These are phyloP conservation scores for Coccyzus lansbergi DNA, from an alignment of 2,797 vertebrate genomes.

Conservation along the genomic window DNA sequence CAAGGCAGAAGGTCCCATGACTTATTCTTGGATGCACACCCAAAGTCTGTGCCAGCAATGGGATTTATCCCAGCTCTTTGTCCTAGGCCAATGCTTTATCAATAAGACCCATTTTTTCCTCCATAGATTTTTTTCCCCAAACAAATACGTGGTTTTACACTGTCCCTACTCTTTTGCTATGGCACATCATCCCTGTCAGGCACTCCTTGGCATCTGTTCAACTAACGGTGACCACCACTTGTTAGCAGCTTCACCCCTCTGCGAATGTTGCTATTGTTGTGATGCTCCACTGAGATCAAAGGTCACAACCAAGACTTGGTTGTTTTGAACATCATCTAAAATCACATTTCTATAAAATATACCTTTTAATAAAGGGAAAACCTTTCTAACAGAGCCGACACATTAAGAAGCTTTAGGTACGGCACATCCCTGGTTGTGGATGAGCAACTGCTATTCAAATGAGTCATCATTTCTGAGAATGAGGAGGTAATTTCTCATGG, in stretches of 20 bases:
- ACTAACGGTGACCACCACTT: fast-evolving
- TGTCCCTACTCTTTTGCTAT: not conserved
- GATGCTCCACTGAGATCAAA: not conserved
- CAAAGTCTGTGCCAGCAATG: constrained; percentile 27
- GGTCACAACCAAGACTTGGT: not conserved
- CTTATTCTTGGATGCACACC: not conserved
- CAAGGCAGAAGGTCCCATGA: constrained; percentile 20
- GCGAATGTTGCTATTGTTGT: not conserved
- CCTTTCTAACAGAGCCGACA: not conserved
- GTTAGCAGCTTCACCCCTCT: not conserved
- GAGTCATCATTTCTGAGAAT: not conserved
- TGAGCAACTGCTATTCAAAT: not conserved
- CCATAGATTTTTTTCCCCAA: not conserved
- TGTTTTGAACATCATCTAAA: not conserved
- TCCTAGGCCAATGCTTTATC: not conserved
- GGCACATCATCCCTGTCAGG: not conserved
- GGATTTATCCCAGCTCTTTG: constrained; percentile 29
- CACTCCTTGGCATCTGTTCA: not conserved
- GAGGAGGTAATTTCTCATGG: not conserved
- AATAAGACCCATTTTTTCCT: not conserved
- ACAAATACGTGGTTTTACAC: not conserved
- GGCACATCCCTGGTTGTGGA: not conserved
- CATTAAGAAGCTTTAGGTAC: not conserved
- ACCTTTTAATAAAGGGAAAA: not conserved
- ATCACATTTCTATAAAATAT: not conserved